These are phyloP conservation scores for Heliconius charithonia DNA, from an alignment of 2,888 invertebrate genomes.

Conservation along the genomic window DNA sequence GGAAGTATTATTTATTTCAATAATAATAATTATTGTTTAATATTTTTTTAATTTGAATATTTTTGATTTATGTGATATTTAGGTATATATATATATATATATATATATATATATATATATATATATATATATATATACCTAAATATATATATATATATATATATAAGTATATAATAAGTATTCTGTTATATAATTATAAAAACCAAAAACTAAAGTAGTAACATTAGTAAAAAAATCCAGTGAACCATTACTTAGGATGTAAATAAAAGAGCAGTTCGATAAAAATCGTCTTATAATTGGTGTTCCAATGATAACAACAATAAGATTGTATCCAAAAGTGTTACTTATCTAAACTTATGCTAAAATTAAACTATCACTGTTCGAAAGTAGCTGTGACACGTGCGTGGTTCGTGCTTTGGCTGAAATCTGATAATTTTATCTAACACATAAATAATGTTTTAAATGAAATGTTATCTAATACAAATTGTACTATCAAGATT, in stretches of 20 bases:
- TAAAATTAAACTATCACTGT: slow-evolving; percentile 70
- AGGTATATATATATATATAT: too few species aligned
- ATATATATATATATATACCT: too few species aligned
- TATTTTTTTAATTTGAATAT: too few species aligned
- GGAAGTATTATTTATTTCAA: too few species aligned
- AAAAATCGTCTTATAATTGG: slow-evolving; percentile 69
- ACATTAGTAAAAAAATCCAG: too few species aligned
- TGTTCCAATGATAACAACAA: slow-evolving; percentile 73
- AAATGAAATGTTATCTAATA: background rate
- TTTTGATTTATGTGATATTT: too few species aligned
- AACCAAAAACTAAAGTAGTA: too few species aligned
- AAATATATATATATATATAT: too few species aligned
- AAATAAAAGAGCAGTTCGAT: slow-evolving; percentile 46
- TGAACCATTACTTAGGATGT: background rate
- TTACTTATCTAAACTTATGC: slow-evolving; percentile 67
- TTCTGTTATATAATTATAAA: too few species aligned
- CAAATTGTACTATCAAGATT: slow-evolving; percentile 1
- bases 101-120: too few species aligned
- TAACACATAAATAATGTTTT: background rate
- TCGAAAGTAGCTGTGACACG: slow-evolving; percentile 36
- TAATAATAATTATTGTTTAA: too few species aligned
- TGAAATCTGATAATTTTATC: slow-evolving; percentile 2
- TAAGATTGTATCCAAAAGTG: slow-evolving; percentile 73
- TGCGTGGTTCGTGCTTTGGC: slow-evolving; percentile 4
- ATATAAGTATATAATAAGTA: too few species aligned